Conservation (phyloP, 1,140 invertebrate species). For the Pseudomyrmex dendroicus region DNA sequence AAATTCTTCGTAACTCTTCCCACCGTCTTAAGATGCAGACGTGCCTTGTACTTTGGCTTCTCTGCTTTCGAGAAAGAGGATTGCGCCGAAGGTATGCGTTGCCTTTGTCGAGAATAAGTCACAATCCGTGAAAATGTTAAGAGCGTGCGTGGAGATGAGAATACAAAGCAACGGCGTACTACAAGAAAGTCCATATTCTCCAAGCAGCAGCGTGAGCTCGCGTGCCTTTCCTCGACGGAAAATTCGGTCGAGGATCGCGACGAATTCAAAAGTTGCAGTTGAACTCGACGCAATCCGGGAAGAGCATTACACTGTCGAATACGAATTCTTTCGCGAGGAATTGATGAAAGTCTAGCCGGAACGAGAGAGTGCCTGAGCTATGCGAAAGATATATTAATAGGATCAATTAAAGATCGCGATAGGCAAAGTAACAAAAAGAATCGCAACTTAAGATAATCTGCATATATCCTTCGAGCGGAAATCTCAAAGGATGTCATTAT, state of each 20-base stretch:
- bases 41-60: constrained; percentile 51
- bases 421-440: neutral
- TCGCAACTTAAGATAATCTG: constrained; percentile 22
- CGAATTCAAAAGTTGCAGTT: constrained; percentile 42
- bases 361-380: constrained; percentile 21
- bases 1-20: constrained; percentile 38
- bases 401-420: constrained; percentile 55
- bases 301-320: constrained; percentile 49
- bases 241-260: constrained; percentile 42
- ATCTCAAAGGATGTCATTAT: constrained; percentile 1
- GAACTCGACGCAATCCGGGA: constrained; percentile 18
- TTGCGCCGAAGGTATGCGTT: constrained; percentile 59
- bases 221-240: constrained; percentile 32
- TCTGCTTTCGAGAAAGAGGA: constrained; percentile 54
- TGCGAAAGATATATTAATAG: constrained; percentile 55
- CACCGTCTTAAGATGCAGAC: constrained; percentile 47
- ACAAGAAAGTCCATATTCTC: constrained; percentile 21
- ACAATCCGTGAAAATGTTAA: constrained; percentile 60
- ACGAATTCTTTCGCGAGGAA: constrained; percentile 37
- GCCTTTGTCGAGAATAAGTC: constrained; percentile 57
- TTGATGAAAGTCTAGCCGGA: neutral
- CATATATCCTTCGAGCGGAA: constrained; percentile 27
- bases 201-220: constrained; percentile 32
- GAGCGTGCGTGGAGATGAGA: constrained; percentile 29
- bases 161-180: constrained; percentile 38